Base-by-base conservation (phyloP, 2,797 vertebrate species). In the Pterois miles region DNA sequence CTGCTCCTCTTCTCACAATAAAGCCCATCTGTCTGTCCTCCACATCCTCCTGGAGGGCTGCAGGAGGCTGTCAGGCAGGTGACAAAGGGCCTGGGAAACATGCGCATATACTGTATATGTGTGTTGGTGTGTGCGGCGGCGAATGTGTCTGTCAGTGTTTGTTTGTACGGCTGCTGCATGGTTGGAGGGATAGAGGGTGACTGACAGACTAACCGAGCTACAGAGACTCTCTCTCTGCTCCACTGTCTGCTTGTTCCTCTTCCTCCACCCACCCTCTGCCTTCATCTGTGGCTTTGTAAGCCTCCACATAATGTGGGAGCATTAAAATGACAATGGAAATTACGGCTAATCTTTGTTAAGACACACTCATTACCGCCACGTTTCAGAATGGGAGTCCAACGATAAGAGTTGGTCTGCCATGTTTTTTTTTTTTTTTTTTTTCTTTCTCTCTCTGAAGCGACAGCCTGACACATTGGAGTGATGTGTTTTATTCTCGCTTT, bases 301-400 rank as follows among this genome's bases (percentile, higher is more conserved):
- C 76, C 83, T 89, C 89, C 85, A 89, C 90, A 92, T 85, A 93
- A 93, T 92, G 92, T 85, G 78, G 84, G 82, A 91, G 85, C 93
- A 94, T 93, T 92, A 93, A 88, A 92, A 92, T 93, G 90, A 95
- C 93, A 95, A 95, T 94, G 86, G 85, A 94, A 94, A 94, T 91
- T 88, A 90, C 81, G 88, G 90, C 91, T 95, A 94, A 95, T 95
- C 95, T 93, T 90, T 90, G 81, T 92, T 92, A 94, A 94, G 92
- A 92, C 90, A 80, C 81, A 71, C 84, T 94, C 94, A 94, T 95
- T 95, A 95, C 89, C 50, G 75, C 84, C 82, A 64, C 74, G 43
- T 84, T 91, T 89, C 71, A 77, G 89, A 92, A 91, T 82, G 83
- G 88, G 89, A 89, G 90, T 92, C 85, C 65, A 76, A 88, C 80